These are phyloP conservation scores for Spinus olivaceus DNA, from an alignment of 2,797 vertebrate species.

Conservation along the genomic window DNA sequence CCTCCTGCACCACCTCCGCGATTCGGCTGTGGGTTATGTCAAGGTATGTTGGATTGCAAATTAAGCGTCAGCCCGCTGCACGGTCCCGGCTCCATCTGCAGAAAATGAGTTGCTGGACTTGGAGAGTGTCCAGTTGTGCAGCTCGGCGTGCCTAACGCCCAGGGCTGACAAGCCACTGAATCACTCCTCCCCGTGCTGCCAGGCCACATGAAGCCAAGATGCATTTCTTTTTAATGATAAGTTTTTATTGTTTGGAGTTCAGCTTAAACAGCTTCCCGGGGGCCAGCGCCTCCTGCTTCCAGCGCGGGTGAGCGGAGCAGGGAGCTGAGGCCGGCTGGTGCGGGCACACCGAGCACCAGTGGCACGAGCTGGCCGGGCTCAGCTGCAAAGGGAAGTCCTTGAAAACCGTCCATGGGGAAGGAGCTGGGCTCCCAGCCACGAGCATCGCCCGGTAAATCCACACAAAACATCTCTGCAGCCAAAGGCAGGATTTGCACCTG, in stretches of 20 bases:
- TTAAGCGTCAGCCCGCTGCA: slow-evolving; percentile 69
- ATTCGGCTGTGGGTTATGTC: slow-evolving; percentile 64
- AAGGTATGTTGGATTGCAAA: slow-evolving; percentile 78
- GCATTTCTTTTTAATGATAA: slow-evolving; percentile 80
- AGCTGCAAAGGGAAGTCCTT: slow-evolving; percentile 9
- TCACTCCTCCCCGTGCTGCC: slow-evolving; percentile 63
- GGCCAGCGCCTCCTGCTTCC: neutral
- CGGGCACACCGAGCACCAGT: rapidly evolving
- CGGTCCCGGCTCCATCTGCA: slow-evolving; percentile 62
- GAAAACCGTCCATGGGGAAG: neutral
- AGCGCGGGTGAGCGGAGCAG: rapidly evolving
- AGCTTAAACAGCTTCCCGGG: slow-evolving; percentile 54
- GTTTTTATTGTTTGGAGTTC: slow-evolving; percentile 72
- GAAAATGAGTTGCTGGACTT: slow-evolving; percentile 70
- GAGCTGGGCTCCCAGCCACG: slow-evolving; percentile 26
- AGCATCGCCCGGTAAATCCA: neutral
- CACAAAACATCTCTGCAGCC: neutral
- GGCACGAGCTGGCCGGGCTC: neutral
- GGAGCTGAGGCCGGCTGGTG: neutral
- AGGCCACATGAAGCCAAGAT: slow-evolving; percentile 68
- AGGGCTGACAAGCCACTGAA: slow-evolving; percentile 74
- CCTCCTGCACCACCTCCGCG: neutral
- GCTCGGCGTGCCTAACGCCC: slow-evolving; percentile 59
- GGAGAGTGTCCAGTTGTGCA: slow-evolving; percentile 75
- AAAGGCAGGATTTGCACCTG: slow-evolving; percentile 9